A percentile compares a stretch with the other conserved stretches of the same genome.
Conservation (phyloP, 64 coral and sea anemone genomes). For the Actinia equina region DNA sequence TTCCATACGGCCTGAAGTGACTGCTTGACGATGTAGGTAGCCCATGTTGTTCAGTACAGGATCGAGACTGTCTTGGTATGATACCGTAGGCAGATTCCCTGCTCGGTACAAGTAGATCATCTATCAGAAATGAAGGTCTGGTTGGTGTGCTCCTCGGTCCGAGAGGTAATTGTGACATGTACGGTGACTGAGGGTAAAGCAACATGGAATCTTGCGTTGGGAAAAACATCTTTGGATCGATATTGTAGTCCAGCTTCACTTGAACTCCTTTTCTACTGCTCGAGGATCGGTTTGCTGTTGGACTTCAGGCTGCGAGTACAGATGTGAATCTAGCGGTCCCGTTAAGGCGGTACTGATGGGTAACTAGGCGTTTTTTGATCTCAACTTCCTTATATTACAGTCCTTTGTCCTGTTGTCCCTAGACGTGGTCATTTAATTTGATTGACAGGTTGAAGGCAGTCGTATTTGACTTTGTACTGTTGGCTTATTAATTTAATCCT, state of each 20-base stretch:
- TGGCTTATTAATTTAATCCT: slow-evolving; percentile 50
- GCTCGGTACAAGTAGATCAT: slow-evolving; percentile 42
- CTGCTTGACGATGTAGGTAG: not conserved
- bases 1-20: slow-evolving; percentile 1
- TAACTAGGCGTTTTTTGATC: slow-evolving; percentile 17
- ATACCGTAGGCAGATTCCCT: not conserved
- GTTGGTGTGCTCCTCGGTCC: slow-evolving; percentile 33
- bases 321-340: slow-evolving; percentile 6
- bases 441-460: slow-evolving; percentile 55
- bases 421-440: slow-evolving; percentile 41
- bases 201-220: slow-evolving; percentile 53
- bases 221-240: slow-evolving; percentile 30
- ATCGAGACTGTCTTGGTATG: slow-evolving; percentile 10
- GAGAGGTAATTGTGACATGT: slow-evolving; percentile 6
- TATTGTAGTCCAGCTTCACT: not conserved
- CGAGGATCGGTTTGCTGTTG: not conserved
- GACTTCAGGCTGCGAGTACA: not conserved
- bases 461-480: slow-evolving; percentile 51
- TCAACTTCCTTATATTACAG: slow-evolving; percentile 12
- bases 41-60: not conserved
- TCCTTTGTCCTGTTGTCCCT: slow-evolving; percentile 35
- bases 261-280: not conserved
- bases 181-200: slow-evolving; percentile 46
- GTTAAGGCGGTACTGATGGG: slow-evolving; percentile 9
- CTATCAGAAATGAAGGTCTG: slow-evolving; percentile 50